A percentile compares a stretch with the other conserved stretches of the same genome.
Evolutionary conservation across 2,888 invertebrate genomes (phyloP).

Genomic region (Leucania comma): DNA sequence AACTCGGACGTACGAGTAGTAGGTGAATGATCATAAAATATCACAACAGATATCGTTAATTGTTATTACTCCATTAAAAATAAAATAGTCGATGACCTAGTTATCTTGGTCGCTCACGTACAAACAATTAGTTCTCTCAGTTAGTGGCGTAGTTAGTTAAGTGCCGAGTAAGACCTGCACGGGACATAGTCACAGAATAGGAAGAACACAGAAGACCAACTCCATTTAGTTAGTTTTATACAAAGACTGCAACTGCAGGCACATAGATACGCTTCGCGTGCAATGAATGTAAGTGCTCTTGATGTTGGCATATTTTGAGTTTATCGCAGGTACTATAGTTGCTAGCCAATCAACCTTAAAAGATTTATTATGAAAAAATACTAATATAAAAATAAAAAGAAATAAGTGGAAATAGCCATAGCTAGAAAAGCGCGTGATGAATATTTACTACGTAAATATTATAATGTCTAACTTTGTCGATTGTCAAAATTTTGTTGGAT

Average conservation of each 20-base stretch:
- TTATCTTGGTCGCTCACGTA: slow-evolving; percentile 16
- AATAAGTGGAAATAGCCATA: too few species aligned
- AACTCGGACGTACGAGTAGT: accelerated
- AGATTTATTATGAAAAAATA: too few species aligned
- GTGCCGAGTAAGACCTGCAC: slow-evolving; percentile 56
- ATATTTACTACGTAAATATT: too few species aligned
- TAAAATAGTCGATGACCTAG: slow-evolving; percentile 19
- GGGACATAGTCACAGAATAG: slow-evolving; percentile 30
- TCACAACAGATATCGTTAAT: not conserved
- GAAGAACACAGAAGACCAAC: slow-evolving; percentile 2
- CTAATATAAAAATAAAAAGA: too few species aligned
- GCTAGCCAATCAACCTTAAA: too few species aligned
- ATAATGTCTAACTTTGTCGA: too few species aligned
- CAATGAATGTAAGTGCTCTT: too few species aligned
- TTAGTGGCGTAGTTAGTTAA: slow-evolving; percentile 49
- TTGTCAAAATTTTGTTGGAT: too few species aligned
- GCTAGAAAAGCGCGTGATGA: too few species aligned
- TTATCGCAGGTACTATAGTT: too few species aligned
- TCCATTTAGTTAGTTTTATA: too few species aligned
- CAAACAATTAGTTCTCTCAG: slow-evolving; percentile 53
- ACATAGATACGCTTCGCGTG: not conserved
- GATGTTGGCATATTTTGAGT: too few species aligned
- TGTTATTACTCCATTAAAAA: not conserved
- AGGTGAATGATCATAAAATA: not conserved
- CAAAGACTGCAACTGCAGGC: not conserved